These are phyloP conservation scores for Xanthorhoe designata DNA, from an alignment of 2,888 invertebrate genomes.

Conservation along the genomic window DNA sequence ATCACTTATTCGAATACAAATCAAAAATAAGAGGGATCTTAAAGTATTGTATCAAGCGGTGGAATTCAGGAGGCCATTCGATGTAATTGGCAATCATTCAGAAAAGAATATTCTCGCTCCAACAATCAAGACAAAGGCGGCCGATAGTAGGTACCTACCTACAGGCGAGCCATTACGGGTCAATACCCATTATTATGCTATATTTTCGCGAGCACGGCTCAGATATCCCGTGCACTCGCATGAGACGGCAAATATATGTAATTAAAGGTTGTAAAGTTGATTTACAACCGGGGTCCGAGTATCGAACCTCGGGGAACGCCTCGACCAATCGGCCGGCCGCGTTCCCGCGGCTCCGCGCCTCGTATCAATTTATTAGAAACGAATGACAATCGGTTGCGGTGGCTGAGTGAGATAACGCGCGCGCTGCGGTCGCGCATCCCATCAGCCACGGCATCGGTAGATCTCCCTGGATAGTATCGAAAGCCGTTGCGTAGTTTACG, in stretches of 20 bases:
- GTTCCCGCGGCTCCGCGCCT: constrained; percentile 64
- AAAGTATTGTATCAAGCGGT: constrained; percentile 74
- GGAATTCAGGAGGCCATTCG: constrained; percentile 82
- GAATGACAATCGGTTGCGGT: constrained; percentile 83
- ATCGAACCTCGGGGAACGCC: constrained; percentile 76
- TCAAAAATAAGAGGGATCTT: constrained; percentile 70
- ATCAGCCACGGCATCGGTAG: constrained; percentile 63
- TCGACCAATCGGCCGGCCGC: constrained; percentile 74
- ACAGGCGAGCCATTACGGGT: constrained; percentile 83
- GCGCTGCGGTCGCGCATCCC: constrained; percentile 79
- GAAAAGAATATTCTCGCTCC: constrained; percentile 79
- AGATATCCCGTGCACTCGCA: constrained; percentile 81
- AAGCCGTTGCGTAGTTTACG: constrained; percentile 79
- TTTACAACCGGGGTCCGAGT: constrained; percentile 80
- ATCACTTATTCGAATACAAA: constrained; percentile 78
- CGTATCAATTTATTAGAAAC: constrained; percentile 85
- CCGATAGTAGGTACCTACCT: constrained; percentile 84
- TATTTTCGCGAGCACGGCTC: constrained; percentile 84
- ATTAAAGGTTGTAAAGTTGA: constrained; percentile 86
- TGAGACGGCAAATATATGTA: constrained; percentile 85
- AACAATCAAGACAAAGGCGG: constrained; percentile 84
- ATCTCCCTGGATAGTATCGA: constrained; percentile 77
- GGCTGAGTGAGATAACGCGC: constrained; percentile 73
- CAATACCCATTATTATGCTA: constrained; percentile 86
- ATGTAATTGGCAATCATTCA: constrained; percentile 85